Evolutionary conservation across 2,888 invertebrate species (phyloP), one percentile per base, ranked within the genome.

Genomic region (Drosophila niveifrons): DNA sequence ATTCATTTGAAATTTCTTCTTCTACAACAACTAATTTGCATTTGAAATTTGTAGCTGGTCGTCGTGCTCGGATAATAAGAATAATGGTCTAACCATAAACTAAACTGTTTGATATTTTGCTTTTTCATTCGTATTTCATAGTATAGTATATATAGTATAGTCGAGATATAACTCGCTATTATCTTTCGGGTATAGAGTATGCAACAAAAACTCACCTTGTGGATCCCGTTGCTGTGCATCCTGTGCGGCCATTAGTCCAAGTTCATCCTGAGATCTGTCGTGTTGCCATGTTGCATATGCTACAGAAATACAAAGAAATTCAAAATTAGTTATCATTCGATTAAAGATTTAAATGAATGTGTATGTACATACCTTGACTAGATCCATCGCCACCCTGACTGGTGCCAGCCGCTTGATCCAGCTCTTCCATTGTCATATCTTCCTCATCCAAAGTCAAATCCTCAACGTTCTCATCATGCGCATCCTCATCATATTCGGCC

Each of bases 221-320:
- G 96, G 96, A 94, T 97, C 97, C 93, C 97, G 95, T 93, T 96
- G 96, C 90, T 92, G 92, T 89, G 92, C 92, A 93, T 93, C 97
- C 94, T 96, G 96, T 92, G 96, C 96, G 92, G 96, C 95, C 94
- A 97, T 95, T 92, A 95, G 95, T 91, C 89, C 83, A 79, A 96
- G 95, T 94, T 97, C 97, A 91, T 97, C 97, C 93, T 96, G 96
- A 95, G 95, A 94, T 93, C 95, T 94, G 93, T 95, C 95, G 94
- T 96, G 95, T 93, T 96, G 97, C 97, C 97, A 97, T 94, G 94
- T 93, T 91, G 95, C 95, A 94, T 96, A 96, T 94, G 96, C 97
- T 96, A 93, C 55, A 94, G 50, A 23, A 64, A 34, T 9, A 10
- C 3, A 3, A 36, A 41, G n/a, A 9, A 23, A 23, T 23, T 2